phyloP scores from a whole-genome alignment of 23 tunicate species.

The Styela clava region DNA sequence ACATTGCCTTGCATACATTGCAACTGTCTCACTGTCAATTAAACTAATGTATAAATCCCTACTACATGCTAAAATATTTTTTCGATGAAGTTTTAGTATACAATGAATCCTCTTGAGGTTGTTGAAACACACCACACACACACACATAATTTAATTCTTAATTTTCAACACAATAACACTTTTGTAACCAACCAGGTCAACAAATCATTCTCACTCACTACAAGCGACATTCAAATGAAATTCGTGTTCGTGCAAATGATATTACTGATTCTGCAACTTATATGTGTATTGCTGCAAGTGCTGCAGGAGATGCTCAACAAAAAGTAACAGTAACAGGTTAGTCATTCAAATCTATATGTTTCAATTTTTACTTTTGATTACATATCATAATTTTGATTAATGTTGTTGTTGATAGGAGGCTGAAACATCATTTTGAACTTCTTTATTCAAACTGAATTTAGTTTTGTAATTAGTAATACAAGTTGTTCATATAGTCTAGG shows the following conservation, averaged over 20 bases:
- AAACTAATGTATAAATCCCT: no score
- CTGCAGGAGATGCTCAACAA: slow-evolving; percentile 39
- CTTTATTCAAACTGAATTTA: not conserved
- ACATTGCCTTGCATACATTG: no score
- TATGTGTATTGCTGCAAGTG: slow-evolving; percentile 53
- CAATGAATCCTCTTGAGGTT: no score
- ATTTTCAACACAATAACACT: not conserved
- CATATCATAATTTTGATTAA: no score
- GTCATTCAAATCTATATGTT: no score
- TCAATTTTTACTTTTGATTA: no score
- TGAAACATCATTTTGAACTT: not conserved
- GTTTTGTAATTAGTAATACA: not conserved
- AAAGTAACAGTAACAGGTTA: slow-evolving; percentile 56
- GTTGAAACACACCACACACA: no score
- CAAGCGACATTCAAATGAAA: slow-evolving; percentile 25
- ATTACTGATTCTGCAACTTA: slow-evolving; percentile 45
- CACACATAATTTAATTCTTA: not conserved
- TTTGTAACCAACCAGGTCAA: slow-evolving; percentile 26
- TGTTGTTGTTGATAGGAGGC: no score
- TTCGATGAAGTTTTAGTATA: no score
- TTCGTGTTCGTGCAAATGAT: slow-evolving; percentile 8
- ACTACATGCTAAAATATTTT: no score
- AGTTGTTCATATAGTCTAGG: not conserved
- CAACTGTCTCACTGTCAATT: no score
- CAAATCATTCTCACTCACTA: slow-evolving; percentile 56